Evolutionary conservation across 2,797 vertebrate species (phyloP), one percentile per base, ranked within the genome.

Genomic region (Percopsis omiscomaycus): DNA sequence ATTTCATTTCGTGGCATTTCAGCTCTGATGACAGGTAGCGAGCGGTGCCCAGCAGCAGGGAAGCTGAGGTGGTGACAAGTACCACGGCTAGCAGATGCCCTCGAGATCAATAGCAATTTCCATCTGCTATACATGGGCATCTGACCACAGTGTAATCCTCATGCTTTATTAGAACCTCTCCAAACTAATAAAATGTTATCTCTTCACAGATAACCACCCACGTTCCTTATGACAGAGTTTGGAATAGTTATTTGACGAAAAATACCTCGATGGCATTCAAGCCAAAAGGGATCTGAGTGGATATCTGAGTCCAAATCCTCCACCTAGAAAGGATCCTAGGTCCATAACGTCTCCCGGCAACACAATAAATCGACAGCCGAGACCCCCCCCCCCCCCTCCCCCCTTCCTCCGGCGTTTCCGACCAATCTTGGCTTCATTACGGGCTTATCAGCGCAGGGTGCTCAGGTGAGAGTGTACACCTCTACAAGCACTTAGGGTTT

Each of bases 401-500:
- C 16, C 30, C 74, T 79, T 61, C 8, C 57, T 47, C 59, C 75
- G 66, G 30, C 51, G 77, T 71, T 71, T 67, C 61, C 55, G 63
- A 30, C 66, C 60, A 56, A 69, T 79, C 76, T 73, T 59, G 29
- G 72, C 55, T 71, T 84, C 80, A 78, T 78, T 83, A 79, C 64
- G 59, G 66, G 78, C 61, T 82, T 83, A 84, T 83, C 81, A 66
- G 76, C n/a, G 52, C 1, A 2, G 74, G 30, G 76, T 51, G 71
- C 74, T 74, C 80, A 85, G 80, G 82, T 90, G 86, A 88, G 77
- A 64, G 80, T 84, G 78, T 77, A 73, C 66, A 66, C 75, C 71
- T 44, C 73, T 67, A 68, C 82, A 74, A 75, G 81, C 84, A 88
- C 80, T 88, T 86, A 86, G 73, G 77, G 81, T 85, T 90, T 90